A percentile compares a stretch with the other conserved stretches of the same genome.
phyloP scores from a whole-genome alignment of 2,797 vertebrate genomes.

The Novumbra hubbsi region DNA sequence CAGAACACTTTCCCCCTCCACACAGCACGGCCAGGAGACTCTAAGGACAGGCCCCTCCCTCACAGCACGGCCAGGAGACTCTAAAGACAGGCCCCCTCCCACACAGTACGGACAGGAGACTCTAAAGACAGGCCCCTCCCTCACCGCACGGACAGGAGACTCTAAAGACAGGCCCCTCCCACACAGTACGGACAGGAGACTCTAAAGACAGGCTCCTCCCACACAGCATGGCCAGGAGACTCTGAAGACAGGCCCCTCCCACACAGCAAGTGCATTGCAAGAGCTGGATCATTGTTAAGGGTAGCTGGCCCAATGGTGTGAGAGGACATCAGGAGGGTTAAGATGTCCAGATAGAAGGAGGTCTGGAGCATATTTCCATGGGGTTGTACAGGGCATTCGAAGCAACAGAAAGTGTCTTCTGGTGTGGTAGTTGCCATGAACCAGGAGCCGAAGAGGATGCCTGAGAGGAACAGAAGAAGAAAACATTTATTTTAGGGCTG shows the following conservation, averaged over 20 bases:
- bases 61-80: not conserved
- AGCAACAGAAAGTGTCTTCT: conserved; percentile 36
- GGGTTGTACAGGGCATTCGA: conserved; percentile 34
- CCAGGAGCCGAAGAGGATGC: not conserved
- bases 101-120: conserved; percentile 26
- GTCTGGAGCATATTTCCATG: conserved; percentile 52
- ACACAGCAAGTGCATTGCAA: conserved; percentile 8
- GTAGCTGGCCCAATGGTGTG: conserved; percentile 16
- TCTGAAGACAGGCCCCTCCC: conserved; percentile 75
- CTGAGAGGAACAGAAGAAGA: conserved; percentile 11
- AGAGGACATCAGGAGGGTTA: conserved; percentile 12
- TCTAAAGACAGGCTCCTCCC: conserved; percentile 74
- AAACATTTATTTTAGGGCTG: not conserved
- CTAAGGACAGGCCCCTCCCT: too few relatives aligned
- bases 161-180: conserved; percentile 65
- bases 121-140: conserved; percentile 71
- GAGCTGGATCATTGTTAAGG: not conserved
- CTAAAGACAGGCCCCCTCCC: too few relatives aligned
- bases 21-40: conserved; percentile 5
- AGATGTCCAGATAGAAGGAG: conserved; percentile 27
- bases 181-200: conserved; percentile 26
- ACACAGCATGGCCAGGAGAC: conserved; percentile 28
- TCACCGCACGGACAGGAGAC: conserved; percentile 27
- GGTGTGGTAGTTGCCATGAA: conserved; percentile 7
- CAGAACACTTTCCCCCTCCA: not conserved